A percentile compares a stretch with the other conserved stretches of the same genome.
phyloP scores from a whole-genome alignment of 64 coral and sea anemone genomes.

The Porites australiensis region DNA sequence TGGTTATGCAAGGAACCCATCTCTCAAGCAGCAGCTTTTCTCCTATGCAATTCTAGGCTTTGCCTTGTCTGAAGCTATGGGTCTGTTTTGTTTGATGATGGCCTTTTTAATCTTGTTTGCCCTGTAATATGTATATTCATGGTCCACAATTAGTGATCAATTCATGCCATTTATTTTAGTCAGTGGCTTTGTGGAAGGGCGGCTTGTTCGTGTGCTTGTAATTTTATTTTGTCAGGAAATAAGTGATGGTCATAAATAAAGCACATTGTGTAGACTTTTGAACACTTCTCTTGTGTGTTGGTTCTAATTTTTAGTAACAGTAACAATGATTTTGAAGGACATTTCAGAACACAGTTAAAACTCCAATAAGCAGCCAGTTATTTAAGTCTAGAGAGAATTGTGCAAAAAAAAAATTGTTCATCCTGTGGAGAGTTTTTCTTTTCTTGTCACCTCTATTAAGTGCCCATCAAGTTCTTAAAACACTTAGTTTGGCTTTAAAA shows the following conservation, averaged over 20 bases:
- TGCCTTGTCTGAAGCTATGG: conserved; percentile 99
- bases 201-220: conserved; percentile 22
- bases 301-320: not conserved
- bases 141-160: not conserved
- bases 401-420: too few species aligned
- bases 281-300: not conserved
- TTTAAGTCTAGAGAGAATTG: too few species aligned
- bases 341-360: not conserved
- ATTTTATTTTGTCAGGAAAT: conserved; percentile 57
- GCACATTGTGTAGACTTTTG: conserved; percentile 27
- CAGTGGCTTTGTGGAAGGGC: conserved; percentile 53
- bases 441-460: too few species aligned
- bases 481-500: too few species aligned
- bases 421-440: too few species aligned
- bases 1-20: conserved; percentile 99
- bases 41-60: conserved; percentile 99
- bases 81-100: conserved; percentile 99
- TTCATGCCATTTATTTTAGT: conserved; percentile 48
- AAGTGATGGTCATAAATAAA: conserved; percentile 42
- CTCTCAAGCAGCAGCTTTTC: conserved; percentile 98
- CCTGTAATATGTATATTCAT: conserved; percentile 74
- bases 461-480: too few species aligned
- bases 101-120: conserved; percentile 99
- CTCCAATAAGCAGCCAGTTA: too few species aligned
- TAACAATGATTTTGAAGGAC: not conserved